phyloP scores from a whole-genome alignment of 2,113 vertebrate species.

The Hucho hucho region DNA sequence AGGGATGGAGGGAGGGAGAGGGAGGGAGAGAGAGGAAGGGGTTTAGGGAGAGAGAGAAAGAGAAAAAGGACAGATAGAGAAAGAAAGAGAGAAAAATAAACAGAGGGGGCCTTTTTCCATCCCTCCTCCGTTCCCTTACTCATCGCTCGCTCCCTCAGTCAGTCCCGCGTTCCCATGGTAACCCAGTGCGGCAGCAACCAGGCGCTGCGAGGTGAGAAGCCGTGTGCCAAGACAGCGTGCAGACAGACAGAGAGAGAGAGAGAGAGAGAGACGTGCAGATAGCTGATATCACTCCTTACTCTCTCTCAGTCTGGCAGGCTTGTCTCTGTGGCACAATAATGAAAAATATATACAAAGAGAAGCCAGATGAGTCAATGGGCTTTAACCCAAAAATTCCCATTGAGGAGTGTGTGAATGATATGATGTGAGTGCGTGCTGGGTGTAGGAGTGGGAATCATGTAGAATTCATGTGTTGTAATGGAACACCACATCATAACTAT shows the following conservation, averaged over 20 bases:
- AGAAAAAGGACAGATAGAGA: background rate
- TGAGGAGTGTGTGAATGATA: background rate
- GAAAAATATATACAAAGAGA: background rate
- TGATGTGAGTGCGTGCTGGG: slow-evolving; percentile 7
- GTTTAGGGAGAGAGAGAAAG: background rate
- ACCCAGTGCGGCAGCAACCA: slow-evolving; percentile 55
- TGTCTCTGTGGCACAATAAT: background rate
- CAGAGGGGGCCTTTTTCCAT: slow-evolving; percentile 36
- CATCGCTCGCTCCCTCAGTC: slow-evolving; percentile 7
- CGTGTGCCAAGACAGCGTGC: slow-evolving; percentile 21
- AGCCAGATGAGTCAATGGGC: background rate
- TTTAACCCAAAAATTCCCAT: background rate
- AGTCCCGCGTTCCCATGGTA: slow-evolving; percentile 68
- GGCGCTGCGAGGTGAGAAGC: slow-evolving; percentile 29
- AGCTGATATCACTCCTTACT: background rate
- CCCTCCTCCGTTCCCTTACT: slow-evolving; percentile 10
- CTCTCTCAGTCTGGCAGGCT: background rate
- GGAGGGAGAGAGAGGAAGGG: background rate
- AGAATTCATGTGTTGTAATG: too few species aligned
- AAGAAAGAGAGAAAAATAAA: background rate
- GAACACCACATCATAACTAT: too few species aligned
- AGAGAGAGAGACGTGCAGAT: background rate
- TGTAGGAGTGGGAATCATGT: too few species aligned
- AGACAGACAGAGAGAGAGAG: background rate
- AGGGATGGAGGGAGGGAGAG: too few species aligned